Conservation (phyloP, 2,888 invertebrate genomes). For the Hofmannophila pseudospretella region DNA sequence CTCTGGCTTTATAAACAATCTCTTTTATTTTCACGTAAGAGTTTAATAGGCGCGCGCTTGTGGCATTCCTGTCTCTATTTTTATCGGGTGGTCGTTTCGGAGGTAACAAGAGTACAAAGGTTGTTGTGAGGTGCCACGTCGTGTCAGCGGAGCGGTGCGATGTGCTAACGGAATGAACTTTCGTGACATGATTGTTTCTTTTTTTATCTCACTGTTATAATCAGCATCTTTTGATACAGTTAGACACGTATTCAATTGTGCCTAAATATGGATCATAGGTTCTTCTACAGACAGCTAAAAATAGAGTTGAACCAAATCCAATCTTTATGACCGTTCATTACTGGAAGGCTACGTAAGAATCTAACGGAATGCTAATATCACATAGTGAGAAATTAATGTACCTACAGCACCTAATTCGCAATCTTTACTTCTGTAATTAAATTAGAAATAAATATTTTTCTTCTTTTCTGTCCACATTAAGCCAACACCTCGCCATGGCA, state of each 20-base stretch:
- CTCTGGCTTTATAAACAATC: constrained; percentile 74
- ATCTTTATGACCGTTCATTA: too few species aligned
- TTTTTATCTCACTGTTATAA: constrained; percentile 19
- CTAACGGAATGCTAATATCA: too few species aligned
- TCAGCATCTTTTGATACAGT: constrained; percentile 13
- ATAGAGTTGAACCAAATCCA: too few species aligned
- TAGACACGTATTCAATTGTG: constrained; percentile 8
- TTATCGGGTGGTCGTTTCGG: constrained; percentile 70
- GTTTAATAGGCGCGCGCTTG: constrained; percentile 71
- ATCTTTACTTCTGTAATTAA: too few species aligned
- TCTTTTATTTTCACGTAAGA: constrained; percentile 75
- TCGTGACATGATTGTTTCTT: constrained; percentile 48
- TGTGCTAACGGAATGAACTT: constrained; percentile 47
- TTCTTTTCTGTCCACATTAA: neutral
- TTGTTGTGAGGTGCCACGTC: constrained; percentile 69
- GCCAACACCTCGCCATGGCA: constrained; percentile 1
- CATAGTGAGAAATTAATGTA: too few species aligned
- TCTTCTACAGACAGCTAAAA: neutral
- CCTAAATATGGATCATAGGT: constrained; percentile 5
- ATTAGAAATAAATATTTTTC: too few species aligned
- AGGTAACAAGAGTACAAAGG: constrained; percentile 71
- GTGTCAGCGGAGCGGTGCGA: constrained; percentile 41
- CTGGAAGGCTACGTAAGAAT: too few species aligned
- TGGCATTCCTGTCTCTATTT: constrained; percentile 63
- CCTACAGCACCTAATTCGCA: too few species aligned